Evolutionary conservation across 2,113 vertebrate species (phyloP), one percentile per base, ranked within the genome.

Genomic region (Ammodytes dubius): DNA sequence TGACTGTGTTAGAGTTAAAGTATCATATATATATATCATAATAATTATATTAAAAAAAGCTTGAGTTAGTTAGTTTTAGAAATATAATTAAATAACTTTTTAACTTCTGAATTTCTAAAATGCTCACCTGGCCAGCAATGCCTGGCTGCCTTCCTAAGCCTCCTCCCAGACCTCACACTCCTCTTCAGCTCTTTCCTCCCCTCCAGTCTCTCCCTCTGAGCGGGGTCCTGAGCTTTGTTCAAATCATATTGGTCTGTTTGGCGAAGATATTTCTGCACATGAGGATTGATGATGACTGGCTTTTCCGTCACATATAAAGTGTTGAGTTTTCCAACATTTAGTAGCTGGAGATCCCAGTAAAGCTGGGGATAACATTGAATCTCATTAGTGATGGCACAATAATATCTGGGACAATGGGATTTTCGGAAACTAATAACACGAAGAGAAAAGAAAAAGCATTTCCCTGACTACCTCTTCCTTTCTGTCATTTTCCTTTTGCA

Each of bases 341-440:
- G 70, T 60, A 95, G 87, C 85, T 94, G 93, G 4, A 90, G 77
- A 19, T 95, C 92, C 95, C 95, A 96, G 74, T 84, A 92, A 2
- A 94, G 52, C 95, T 95, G 69, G 35, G 87, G 37, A 84, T 11
- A 73, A 74, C 50, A 50, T 3, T 39, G 63, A 43, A 14, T 45
- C 12, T 70, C 37, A 75, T 40, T 19, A n/a, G 27, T 39, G 4
- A 67, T 45, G 43, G 46, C 7, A 56, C 19, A 39, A 15, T 46
- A 8, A 54, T 6, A 70, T 53, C 54, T 60, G 17, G 12, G 4
- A 50, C n/a, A 15, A 6, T 15, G 2, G 5, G 3, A 8, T 72
- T 72, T 4, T 72, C n/a, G 37, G 8, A 59, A 13, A 46, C 15
- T 46, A 0, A n/a, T 35, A 8, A 56, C 27, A 68, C 60, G 49